Base-by-base conservation (phyloP, 2,888 invertebrate species). In the Globia sparganii region DNA sequence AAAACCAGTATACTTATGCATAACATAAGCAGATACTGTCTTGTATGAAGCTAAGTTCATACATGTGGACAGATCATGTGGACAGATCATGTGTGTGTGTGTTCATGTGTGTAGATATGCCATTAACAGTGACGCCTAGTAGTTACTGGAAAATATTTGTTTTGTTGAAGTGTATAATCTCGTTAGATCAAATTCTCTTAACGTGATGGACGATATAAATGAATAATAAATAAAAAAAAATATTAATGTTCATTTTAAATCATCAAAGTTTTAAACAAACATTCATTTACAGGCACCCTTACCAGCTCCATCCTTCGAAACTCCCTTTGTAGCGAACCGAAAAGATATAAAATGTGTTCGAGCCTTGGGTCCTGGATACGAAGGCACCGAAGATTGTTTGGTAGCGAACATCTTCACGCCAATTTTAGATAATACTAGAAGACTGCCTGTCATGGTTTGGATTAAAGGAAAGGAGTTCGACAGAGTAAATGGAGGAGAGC, bases 381-480 rank as follows among this genome's bases (percentile, higher is more conserved):
- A 95, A 89, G 96, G 96, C 43, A 95, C 94, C 1, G 96, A 96
- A 91, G 96, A 96, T 80, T 96, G 96, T 77, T 89, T 96, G 43
- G 93, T 95, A 31, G 93, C 90, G 4, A 91, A 95, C 76, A 80
- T 96, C 2, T 92, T 91, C 73, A 96, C 96, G 18, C 92, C 95
- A 64, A 88, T 89, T 2, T 28, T 93, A 9, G 82, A 90, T 25
- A 82, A 8, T 5, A 84, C 84, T 0, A 82, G 75, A 0, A 77
- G 79, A 3, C 87, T 94, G 46, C 92, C 96, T 1, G 96, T 96
- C 2, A 95, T 96, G 94, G 95, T 96, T 6, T 96, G 96, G 96
- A 89, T 96, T 6, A 94, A 95, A 90, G 96, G 96, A 81, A 93
- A 88, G 77, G 96, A 96, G 79, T 95, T 96, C 25, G 93, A 95